These are phyloP conservation scores for Temnopleurus reevesii DNA, from an alignment of 53 echinoderm and acorn worm species.

Conservation along the genomic window DNA sequence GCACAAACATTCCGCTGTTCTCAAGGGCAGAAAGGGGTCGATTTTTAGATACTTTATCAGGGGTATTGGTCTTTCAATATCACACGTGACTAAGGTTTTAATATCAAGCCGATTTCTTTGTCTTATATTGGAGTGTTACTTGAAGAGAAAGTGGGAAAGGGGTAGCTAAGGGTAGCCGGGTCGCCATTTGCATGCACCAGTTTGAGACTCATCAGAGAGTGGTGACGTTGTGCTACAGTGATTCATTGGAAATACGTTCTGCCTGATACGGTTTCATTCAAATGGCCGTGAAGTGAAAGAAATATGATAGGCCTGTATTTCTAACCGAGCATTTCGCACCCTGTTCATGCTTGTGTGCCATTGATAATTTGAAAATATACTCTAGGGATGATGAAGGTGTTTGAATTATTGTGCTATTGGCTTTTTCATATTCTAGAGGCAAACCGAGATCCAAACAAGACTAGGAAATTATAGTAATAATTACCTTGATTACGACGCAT, in stretches of 20 bases:
- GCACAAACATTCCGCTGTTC: conserved; percentile 46
- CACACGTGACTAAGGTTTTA: conserved; percentile 50
- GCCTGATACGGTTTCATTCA: conserved; percentile 56
- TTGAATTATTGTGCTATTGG: conserved; percentile 52
- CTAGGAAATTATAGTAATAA: conserved; percentile 4
- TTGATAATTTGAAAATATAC: conserved; percentile 40
- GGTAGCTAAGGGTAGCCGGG: neutral
- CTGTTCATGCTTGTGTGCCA: conserved; percentile 47
- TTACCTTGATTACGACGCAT: too few species aligned
- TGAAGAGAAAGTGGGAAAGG: neutral
- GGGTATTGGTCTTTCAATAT: conserved; percentile 54
- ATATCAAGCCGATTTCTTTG: conserved; percentile 40
- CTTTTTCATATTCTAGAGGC: conserved; percentile 3
- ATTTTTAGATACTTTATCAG: conserved; percentile 25
- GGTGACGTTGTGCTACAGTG: conserved; percentile 44
- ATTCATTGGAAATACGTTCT: conserved; percentile 56
- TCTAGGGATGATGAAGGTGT: conserved; percentile 43
- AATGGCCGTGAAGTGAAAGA: conserved; percentile 55
- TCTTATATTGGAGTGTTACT: conserved; percentile 40
- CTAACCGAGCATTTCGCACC: conserved; percentile 54
- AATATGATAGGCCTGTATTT: conserved; percentile 58
- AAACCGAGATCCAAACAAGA: neutral
- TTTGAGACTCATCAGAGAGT: neutral
- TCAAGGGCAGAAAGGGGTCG: conserved; percentile 52
- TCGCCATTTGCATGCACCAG: conserved; percentile 23